phyloP scores from a whole-genome alignment of 2,797 vertebrate species.

The Mycteria americana region DNA sequence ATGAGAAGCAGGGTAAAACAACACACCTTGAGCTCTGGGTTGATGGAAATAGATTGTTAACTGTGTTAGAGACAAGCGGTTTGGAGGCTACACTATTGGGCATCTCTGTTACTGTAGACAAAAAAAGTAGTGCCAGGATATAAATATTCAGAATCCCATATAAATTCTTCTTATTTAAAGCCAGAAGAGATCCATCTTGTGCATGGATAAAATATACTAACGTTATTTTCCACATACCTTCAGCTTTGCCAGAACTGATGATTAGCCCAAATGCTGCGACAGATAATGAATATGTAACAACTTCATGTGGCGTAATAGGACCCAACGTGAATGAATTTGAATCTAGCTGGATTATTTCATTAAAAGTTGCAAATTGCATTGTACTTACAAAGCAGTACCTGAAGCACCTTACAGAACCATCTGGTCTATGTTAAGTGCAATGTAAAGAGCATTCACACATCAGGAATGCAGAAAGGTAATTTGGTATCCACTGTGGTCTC shows the following conservation, averaged over 20 bases:
- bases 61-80: background rate
- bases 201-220: background rate
- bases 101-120: background rate
- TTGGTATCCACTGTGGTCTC: conserved; percentile 74
- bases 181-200: background rate
- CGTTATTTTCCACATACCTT: background rate
- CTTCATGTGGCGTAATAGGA: background rate
- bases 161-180: conserved; percentile 1
- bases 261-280: background rate
- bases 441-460: conserved; percentile 81
- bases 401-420: conserved; percentile 76
- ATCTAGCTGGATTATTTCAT: conserved; percentile 62
- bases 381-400: conserved; percentile 74
- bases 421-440: conserved; percentile 85
- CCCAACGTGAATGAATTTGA: background rate
- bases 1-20: background rate
- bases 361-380: conserved; percentile 46
- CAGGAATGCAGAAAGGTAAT: conserved; percentile 80
- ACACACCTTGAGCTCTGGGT: background rate
- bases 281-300: conserved; percentile 23
- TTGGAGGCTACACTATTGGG: background rate
- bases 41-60: background rate
- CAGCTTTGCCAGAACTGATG: conserved; percentile 14
- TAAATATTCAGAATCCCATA: background rate
- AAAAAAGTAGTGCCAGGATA: background rate